Evolutionary conservation across 2,888 invertebrate species (phyloP).

Genomic region (Gastracanthus pulcherrimus): DNA sequence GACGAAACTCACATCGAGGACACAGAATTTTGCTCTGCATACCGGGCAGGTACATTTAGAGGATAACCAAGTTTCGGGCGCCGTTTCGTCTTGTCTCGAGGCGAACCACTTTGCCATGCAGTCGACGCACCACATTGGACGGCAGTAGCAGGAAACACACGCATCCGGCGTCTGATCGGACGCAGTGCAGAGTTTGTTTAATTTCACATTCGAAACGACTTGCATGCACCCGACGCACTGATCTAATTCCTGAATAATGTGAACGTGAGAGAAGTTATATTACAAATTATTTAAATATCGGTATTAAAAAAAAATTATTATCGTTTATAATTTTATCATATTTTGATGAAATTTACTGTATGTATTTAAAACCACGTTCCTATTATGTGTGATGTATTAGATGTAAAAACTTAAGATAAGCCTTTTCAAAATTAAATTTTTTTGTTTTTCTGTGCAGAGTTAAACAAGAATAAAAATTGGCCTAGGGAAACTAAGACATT

Average conservation of each 20-base stretch:
- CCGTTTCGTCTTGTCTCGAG: conserved; percentile 85
- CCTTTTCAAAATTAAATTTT: too few relatives aligned
- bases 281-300: not conserved
- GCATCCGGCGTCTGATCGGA: conserved; percentile 75
- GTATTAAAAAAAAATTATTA: not conserved
- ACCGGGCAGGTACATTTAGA: conserved; percentile 93
- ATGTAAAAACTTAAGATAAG: too few relatives aligned
- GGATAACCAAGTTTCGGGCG: conserved; percentile 87
- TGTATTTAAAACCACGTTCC: too few relatives aligned
- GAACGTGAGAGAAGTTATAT: conserved; percentile 31
- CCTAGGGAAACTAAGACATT: too few relatives aligned
- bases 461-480: too few relatives aligned
- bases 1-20: conserved; percentile 84
- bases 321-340: conserved; percentile 10
- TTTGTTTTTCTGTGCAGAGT: too few relatives aligned
- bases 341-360: too few relatives aligned
- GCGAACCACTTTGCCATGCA: conserved; percentile 92
- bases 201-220: conserved; percentile 87
- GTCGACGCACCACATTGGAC: conserved; percentile 93
- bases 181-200: conserved; percentile 83
- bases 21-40: conserved; percentile 90
- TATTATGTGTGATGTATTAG: too few relatives aligned
- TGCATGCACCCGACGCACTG: conserved; percentile 95
- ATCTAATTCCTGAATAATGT: conserved; percentile 83
- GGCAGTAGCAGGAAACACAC: conserved; percentile 84